phyloP scores from a whole-genome alignment of 1,140 invertebrate genomes.

The Lethocerus indicus region DNA sequence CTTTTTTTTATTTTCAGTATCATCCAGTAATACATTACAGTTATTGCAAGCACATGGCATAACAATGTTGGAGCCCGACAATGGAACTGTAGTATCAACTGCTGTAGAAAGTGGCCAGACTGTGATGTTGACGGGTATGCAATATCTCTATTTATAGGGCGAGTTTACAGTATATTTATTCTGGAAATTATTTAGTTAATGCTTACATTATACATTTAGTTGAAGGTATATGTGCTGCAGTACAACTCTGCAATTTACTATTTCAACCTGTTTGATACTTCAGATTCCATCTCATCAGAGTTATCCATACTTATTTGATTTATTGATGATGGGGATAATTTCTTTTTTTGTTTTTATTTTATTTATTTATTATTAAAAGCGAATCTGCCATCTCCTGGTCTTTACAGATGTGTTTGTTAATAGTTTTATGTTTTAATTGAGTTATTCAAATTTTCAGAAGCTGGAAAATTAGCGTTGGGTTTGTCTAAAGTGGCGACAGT shows the following conservation, averaged over 20 bases:
- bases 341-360: constrained; percentile 5
- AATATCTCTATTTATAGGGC: too few relatives aligned
- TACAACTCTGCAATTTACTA: too few relatives aligned
- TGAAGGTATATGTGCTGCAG: too few relatives aligned
- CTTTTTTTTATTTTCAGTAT: neutral
- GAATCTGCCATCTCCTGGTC: neutral
- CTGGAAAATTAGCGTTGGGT: constrained; percentile 51
- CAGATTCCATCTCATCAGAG: too few relatives aligned
- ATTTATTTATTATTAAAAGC: constrained; percentile 3
- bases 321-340: too few relatives aligned
- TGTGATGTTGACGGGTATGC: constrained; percentile 56
- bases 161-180: too few relatives aligned
- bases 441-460: constrained; percentile 29
- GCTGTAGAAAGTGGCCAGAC: constrained; percentile 65
- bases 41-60: constrained; percentile 41
- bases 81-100: constrained; percentile 50
- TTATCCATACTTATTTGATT: too few relatives aligned
- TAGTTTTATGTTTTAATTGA: neutral
- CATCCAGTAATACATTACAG: constrained; percentile 4
- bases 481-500: constrained; percentile 1
- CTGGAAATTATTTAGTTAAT: too few relatives aligned
- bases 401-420: constrained; percentile 1
- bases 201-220: too few relatives aligned
- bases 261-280: too few relatives aligned
- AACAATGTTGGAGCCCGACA: constrained; percentile 55